These are phyloP conservation scores for Cinclus cinclus DNA, from an alignment of 2,113 vertebrate species.

Conservation along the genomic window DNA sequence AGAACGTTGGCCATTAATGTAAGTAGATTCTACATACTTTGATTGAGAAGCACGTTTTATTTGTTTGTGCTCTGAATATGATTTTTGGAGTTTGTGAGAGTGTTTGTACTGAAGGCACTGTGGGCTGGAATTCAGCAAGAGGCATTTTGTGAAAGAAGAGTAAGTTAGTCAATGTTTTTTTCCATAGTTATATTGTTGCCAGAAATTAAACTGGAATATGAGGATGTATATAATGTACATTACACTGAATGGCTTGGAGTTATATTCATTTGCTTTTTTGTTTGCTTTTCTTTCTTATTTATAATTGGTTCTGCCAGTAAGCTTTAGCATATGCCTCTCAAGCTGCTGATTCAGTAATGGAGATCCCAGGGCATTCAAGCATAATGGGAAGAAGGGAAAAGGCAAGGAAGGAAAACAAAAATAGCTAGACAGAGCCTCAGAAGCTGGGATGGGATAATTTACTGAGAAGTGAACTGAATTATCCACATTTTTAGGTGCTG, in stretches of 20 bases:
- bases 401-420: background rate
- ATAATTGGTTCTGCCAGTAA: slow-evolving; percentile 32
- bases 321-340: slow-evolving; percentile 35
- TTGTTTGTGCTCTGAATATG: background rate
- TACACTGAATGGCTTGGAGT: slow-evolving; percentile 41
- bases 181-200: background rate
- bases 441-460: background rate
- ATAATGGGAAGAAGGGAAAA: background rate
- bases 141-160: background rate
- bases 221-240: slow-evolving; percentile 17
- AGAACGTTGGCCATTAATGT: background rate
- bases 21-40: background rate
- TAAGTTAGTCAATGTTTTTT: background rate
- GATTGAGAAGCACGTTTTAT: slow-evolving; percentile 35
- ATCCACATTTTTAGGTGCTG: background rate
- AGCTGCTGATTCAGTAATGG: slow-evolving; percentile 28
- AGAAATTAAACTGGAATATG: slow-evolving; percentile 48
- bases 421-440: background rate
- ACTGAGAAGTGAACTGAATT: background rate
- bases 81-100: background rate
- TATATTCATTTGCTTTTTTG: background rate
- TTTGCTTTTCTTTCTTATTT: slow-evolving; percentile 18
- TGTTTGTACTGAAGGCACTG: background rate
- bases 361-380: slow-evolving; percentile 26
- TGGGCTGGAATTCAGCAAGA: background rate